These are phyloP conservation scores for Ectemnius lituratus DNA, from an alignment of 2,888 invertebrate genomes.

Conservation along the genomic window DNA sequence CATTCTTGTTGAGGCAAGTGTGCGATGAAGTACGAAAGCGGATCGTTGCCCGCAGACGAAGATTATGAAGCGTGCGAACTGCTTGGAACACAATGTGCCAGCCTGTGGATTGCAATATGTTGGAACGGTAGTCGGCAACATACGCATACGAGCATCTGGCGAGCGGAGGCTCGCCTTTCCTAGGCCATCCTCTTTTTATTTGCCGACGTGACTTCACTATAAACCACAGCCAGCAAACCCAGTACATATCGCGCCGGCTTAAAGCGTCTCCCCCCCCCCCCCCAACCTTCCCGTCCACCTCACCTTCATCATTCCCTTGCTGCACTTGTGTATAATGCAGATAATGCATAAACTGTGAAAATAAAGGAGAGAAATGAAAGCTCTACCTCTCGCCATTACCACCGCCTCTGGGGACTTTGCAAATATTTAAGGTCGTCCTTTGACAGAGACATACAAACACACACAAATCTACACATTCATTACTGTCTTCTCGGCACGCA, in stretches of 20 bases:
- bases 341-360: conserved; percentile 7
- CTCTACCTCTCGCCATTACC: not conserved
- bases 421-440: not conserved
- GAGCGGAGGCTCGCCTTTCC: not conserved
- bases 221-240: not conserved
- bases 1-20: too few relatives aligned
- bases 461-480: too few relatives aligned
- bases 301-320: too few relatives aligned
- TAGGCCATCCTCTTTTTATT: not conserved
- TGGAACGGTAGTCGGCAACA: not conserved
- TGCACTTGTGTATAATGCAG: conserved; percentile 3
- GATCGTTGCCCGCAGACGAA: not conserved
- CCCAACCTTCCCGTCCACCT: not conserved
- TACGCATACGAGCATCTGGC: not conserved
- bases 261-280: too few relatives aligned
- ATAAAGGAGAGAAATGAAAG: not conserved
- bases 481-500: not conserved
- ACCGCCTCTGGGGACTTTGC: not conserved
- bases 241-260: not conserved
- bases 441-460: not conserved
- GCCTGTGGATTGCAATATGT: conserved; percentile 1
- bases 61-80: not conserved
- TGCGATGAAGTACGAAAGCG: too few relatives aligned
- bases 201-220: conserved; percentile 6
- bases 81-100: not conserved